Conservation (phyloP, 1,140 invertebrate genomes). For the Lasioglossum baleicum region DNA sequence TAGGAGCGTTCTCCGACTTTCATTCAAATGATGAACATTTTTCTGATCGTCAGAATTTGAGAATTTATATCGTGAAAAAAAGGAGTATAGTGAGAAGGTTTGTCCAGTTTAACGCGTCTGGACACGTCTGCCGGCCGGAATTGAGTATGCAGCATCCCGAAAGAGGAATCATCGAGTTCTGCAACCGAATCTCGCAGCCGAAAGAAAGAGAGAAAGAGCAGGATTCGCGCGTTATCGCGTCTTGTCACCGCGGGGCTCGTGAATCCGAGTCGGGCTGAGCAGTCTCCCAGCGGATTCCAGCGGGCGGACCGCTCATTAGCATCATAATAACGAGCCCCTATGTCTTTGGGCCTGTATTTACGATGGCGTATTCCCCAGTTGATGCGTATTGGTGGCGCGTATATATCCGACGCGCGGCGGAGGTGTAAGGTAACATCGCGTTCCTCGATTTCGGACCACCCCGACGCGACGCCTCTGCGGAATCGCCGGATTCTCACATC, state of each 20-base stretch:
- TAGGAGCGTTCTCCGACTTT: no score
- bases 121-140: no score
- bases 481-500: conserved; percentile 25
- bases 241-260: conserved; percentile 21
- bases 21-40: no score
- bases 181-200: not conserved
- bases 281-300: conserved; percentile 27
- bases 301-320: conserved; percentile 67
- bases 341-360: conserved; percentile 71
- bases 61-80: no score
- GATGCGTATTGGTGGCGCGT: conserved; percentile 74
- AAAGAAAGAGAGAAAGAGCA: not conserved
- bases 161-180: no score
- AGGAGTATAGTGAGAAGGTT: no score
- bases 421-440: conserved; percentile 71
- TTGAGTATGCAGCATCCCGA: no score
- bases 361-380: conserved; percentile 67
- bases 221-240: conserved; percentile 18
- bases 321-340: conserved; percentile 76
- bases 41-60: no score
- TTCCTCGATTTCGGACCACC: conserved; percentile 61
- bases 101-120: no score
- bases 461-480: conserved; percentile 23
- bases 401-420: conserved; percentile 61
- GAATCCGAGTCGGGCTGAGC: conserved; percentile 19